Evolutionary conservation across 2,113 vertebrate species (phyloP).

Genomic region (Hippocampus zosterae): DNA sequence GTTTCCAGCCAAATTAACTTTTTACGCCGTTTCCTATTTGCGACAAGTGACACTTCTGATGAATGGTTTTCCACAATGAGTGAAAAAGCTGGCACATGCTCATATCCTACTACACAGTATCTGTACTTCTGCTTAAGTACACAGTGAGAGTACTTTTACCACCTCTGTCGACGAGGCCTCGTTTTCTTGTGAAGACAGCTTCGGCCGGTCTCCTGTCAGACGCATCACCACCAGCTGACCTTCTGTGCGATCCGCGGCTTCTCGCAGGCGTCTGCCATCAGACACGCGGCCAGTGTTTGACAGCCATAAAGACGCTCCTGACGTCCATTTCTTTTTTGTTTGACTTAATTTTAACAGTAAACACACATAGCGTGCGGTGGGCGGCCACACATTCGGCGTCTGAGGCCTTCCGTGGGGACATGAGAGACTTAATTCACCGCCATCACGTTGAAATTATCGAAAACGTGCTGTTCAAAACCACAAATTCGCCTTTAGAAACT

Average conservation of each 20-base stretch:
- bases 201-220: background rate
- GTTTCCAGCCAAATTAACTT: too few relatives aligned
- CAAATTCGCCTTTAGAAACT: too few relatives aligned
- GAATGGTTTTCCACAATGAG: too few relatives aligned
- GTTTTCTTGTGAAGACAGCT: background rate
- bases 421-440: too few relatives aligned
- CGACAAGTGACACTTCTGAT: too few relatives aligned
- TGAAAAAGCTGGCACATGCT: too few relatives aligned
- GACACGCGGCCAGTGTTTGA: background rate
- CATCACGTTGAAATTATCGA: too few relatives aligned
- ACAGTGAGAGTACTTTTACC: background rate
- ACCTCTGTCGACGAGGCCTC: background rate
- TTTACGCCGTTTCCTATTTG: too few relatives aligned
- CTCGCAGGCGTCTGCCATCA: background rate
- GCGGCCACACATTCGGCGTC: background rate
- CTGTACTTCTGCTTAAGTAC: too few relatives aligned
- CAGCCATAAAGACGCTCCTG: background rate
- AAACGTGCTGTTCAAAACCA: too few relatives aligned
- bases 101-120: background rate
- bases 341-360: background rate
- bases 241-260: background rate
- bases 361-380: background rate
- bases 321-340: background rate
- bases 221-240: background rate
- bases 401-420: too few relatives aligned